Conservation (phyloP, 1,140 invertebrate species). For the Drosophila lini region DNA sequence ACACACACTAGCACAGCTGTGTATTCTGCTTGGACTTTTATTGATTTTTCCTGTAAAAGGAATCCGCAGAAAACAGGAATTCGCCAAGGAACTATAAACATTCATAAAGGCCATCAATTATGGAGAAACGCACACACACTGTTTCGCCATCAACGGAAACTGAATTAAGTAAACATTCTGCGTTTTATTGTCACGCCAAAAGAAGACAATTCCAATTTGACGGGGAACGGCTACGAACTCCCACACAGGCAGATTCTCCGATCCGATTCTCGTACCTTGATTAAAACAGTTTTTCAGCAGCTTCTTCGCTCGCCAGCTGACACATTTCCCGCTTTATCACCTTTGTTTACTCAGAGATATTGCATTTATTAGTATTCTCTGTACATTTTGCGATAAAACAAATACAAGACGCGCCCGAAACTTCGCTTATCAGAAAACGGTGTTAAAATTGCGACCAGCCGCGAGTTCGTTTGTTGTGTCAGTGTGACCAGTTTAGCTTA, state of each 20-base stretch:
- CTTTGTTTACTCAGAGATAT: conserved; percentile 55
- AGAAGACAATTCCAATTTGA: conserved; percentile 61
- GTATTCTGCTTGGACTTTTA: conserved; percentile 69
- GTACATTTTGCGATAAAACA: conserved; percentile 64
- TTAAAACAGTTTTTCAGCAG: conserved; percentile 54
- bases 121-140: neutral
- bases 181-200: conserved; percentile 52
- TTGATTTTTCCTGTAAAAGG: conserved; percentile 80
- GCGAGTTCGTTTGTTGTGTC: conserved; percentile 14
- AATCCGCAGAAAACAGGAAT: conserved; percentile 40
- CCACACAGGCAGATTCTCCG: conserved; percentile 60
- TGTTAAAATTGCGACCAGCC: conserved; percentile 19
- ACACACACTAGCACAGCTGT: conserved; percentile 12
- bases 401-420: conserved; percentile 48
- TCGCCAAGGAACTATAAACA: conserved; percentile 6
- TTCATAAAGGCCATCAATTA: conserved; percentile 20
- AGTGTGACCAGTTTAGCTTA: neutral
- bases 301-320: conserved; percentile 35
- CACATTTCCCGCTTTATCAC: conserved; percentile 61
- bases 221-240: conserved; percentile 42
- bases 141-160: conserved; percentile 7
- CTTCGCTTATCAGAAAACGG: conserved; percentile 21
- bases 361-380: conserved; percentile 48
- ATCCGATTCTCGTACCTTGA: conserved; percentile 52
- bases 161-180: conserved; percentile 45